Base-by-base conservation (phyloP, 2,888 invertebrate species). In the Ichneumon xanthorius region DNA sequence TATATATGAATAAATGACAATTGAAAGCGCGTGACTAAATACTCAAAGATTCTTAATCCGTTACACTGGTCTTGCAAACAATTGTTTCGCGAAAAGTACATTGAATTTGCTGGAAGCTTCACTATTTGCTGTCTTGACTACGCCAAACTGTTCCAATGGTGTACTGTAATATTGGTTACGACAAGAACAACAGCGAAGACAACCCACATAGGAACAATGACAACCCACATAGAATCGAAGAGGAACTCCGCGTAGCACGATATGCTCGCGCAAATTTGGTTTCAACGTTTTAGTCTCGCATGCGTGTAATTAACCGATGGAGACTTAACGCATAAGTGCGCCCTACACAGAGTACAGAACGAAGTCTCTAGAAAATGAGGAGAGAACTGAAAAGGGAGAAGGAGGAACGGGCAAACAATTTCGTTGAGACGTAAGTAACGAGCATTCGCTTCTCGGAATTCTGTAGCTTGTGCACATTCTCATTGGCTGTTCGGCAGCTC, bases 291-390 rank as follows among this genome's bases (percentile, higher is more conserved):
- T 45, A 19, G 67, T 67, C 65, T 67, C 87, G 86, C 85, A 19
- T 55, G 90, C 90, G 90, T 91, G 90, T 87, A 89, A 90, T 91
- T 90, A 91, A 90, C 89, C 88, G 89, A 88, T 88, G 85, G 88
- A 88, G 89, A 89, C 88, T 89, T 86, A 84, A 88, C 87, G 88
- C 90, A 89, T 88, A 89, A 91, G 89, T 89, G 89, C 89, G 89
- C 89, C 87, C 78, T 82, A 82, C 78, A 58, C 19, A 26, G 30
- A 61, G n/a, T 37, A 53, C 7, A 0, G 40, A 65, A 37, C 3
- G 72, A 16, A 48, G 16, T 16, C 14, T 48, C 45, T 48, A 3
- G 45, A 16, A 3, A 4, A 48, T 48, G 48, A 63, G 22, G 19
- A 3, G 14, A 40, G 55, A 16, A 33, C 67, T 9, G 70, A 55